Evolutionary conservation across 2,113 vertebrate species (phyloP), one percentile per base, ranked within the genome.

Genomic region (Centropristis striata): DNA sequence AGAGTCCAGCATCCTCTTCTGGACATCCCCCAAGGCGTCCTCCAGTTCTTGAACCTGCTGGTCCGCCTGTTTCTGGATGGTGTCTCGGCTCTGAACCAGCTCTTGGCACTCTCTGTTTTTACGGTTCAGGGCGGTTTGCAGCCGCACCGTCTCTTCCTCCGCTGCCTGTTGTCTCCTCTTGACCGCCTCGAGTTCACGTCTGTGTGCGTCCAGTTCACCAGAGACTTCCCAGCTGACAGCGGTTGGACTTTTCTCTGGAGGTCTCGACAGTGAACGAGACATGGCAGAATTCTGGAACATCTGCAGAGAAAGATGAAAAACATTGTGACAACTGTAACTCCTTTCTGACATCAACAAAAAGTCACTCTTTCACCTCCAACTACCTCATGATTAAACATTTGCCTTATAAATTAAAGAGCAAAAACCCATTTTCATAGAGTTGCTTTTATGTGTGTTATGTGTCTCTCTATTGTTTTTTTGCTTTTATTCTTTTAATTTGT

Each of bases 1-100:
- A 0, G 98, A 99, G 25, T 99, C 98, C 12, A 98, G 93, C 98
- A 99, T 99, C n/a, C 98, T 95, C 87, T 98, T 98, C 94, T 99
- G 98, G 8, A 99, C 98, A 0, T 99, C 97, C 12, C 96, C 96
- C 25, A 99, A 69, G 0, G 98, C 98, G 0, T 99, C 97, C 81
- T 99, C 98, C 21, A 99, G 90, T 5, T 98, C 97, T 6, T 92
- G 95, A 42, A 99, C 91, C 93, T 99, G 98, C 32, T 94, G 93
- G 2, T 99, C 98, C 0, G 97, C 96, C 41, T 99, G 97, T 0
- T 82, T 94, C 88, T 97, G 98, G 88, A 92, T 90, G 2, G 95
- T 46, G 20, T 99, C 96, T 0, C 95, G 92, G 69, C 95, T 97
- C 0, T 95, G 79, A 0, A 81, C 90, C 61, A 99, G 80, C 0